Evolutionary conservation across 2,113 vertebrate genomes (phyloP).

Genomic region (Oryzias celebensis): DNA sequence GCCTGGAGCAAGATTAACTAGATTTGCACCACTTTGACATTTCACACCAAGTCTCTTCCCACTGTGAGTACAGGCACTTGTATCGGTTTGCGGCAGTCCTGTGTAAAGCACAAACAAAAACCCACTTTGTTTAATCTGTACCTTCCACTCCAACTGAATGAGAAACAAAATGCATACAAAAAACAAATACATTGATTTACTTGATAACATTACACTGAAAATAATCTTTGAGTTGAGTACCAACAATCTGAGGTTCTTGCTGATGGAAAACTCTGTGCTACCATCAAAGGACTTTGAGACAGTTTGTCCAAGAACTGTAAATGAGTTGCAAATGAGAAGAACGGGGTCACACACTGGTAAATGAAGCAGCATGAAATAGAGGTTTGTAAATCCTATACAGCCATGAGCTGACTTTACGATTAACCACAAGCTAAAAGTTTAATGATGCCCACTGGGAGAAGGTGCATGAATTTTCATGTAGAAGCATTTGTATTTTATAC

Average conservation of each 20-base stretch:
- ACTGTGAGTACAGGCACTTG: no score
- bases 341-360: conserved; percentile 36
- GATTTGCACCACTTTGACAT: no score
- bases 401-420: conserved; percentile 36
- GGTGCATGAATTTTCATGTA: conserved; percentile 33
- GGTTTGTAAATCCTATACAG: conserved; percentile 54
- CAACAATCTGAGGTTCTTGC: background rate
- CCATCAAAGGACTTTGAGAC: background rate
- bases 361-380: conserved; percentile 52
- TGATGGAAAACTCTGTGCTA: background rate
- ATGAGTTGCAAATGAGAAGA: conserved; percentile 40
- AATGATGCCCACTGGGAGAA: conserved; percentile 31
- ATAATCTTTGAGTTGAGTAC: background rate
- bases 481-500: conserved; percentile 29
- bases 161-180: no score
- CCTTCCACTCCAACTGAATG: no score
- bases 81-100: no score
- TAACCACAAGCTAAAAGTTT: conserved; percentile 44
- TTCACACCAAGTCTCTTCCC: no score
- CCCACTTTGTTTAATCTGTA: no score
- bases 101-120: no score
- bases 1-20: no score
- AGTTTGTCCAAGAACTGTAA: conserved; percentile 24
- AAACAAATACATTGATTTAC: no score
- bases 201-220: background rate